Base-by-base conservation (phyloP, 2,888 invertebrate species). In the Stratiomys singularior region DNA sequence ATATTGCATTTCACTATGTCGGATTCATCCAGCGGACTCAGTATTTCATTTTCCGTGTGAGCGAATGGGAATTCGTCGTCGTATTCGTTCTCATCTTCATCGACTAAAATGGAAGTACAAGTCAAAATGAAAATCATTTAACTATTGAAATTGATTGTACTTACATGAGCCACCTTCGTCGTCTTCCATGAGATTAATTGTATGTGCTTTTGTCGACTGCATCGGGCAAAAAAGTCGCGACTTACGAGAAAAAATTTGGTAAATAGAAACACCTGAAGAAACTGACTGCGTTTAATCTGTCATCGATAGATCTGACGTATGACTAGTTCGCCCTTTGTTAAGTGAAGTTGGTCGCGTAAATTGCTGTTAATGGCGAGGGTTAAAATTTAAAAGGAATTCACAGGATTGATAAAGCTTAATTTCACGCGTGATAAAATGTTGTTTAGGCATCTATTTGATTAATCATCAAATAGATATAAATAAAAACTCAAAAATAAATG, bases 1-100 rank as follows among this genome's bases (percentile, higher is more conserved):
- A 52, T 13, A 1, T 3, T 74, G 79, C 28, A 67, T 23, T 76
- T 72, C 15, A 74, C n/a, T 52, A 27, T 52, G n/a, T 58, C 15
- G 0, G 30, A 47, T 58, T 63, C 27, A 25, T 58, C 66, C 5
- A 66, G 66, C 15, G 66, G 66, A 18, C 66, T 66, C 4, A 27
- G 66, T 15, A 66, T 66, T 21, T 66, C 66, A 37, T 27, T 66
- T 23, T 63, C 18, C 3, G 63, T n/a, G 3, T 63, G 13, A 15
- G 52, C n/a, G n/a, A n/a, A 18, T 4, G 52, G n/a, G 15, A n/a
- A 52, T 15, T 66, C 66, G 11, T 66, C 44, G 1, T 27, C 13
- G 18, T 66, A 28, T 15, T 30, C 37, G 18, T 27, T 37, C 1
- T 5, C 66, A 30, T 37, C 21, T 1, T 66, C 30, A 18, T 66